Conservation (phyloP, 2,888 invertebrate genomes). For the Parthenolecanium corni region DNA sequence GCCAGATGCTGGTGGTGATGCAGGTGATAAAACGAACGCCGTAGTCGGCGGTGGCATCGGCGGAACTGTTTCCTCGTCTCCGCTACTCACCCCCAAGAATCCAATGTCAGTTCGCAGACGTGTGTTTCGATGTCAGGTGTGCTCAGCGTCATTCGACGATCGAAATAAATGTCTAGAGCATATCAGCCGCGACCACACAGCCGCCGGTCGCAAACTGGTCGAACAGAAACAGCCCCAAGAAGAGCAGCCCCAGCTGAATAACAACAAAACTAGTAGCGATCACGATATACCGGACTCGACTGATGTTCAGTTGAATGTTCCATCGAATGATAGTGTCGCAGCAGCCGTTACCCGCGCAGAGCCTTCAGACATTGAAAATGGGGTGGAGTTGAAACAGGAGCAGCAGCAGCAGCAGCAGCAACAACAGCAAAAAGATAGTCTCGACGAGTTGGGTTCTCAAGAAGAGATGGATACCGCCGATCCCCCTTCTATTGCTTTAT, state of each 20-base stretch:
- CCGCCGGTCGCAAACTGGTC: conserved; percentile 11
- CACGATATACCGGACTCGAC: background rate
- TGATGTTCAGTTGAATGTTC: background rate
- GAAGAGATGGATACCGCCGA: conserved; percentile 22
- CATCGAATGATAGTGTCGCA: background rate
- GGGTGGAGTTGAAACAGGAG: background rate
- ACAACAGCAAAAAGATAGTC: background rate
- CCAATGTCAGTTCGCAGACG: conserved; percentile 17
- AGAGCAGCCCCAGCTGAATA: background rate
- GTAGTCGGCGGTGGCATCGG: conserved; percentile 3
- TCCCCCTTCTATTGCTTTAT: conserved; percentile 10
- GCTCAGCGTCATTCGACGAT: conserved; percentile 31
- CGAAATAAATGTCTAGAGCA: conserved; percentile 31
- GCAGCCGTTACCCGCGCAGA: background rate
- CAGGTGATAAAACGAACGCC: background rate
- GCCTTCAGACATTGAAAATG: background rate
- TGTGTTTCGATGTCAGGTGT: conserved; percentile 32
- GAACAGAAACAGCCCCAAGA: conserved; percentile 19
- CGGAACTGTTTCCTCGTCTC: background rate
- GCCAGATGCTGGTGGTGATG: conserved; percentile 20
- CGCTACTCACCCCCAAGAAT: background rate
- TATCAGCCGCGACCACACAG: conserved; percentile 31
- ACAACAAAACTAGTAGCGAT: background rate
- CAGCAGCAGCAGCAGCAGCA: background rate
- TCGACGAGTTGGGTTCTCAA: conserved; percentile 5